phyloP scores from a whole-genome alignment of 1,140 invertebrate genomes.

The Drosophila parabipectinata region DNA sequence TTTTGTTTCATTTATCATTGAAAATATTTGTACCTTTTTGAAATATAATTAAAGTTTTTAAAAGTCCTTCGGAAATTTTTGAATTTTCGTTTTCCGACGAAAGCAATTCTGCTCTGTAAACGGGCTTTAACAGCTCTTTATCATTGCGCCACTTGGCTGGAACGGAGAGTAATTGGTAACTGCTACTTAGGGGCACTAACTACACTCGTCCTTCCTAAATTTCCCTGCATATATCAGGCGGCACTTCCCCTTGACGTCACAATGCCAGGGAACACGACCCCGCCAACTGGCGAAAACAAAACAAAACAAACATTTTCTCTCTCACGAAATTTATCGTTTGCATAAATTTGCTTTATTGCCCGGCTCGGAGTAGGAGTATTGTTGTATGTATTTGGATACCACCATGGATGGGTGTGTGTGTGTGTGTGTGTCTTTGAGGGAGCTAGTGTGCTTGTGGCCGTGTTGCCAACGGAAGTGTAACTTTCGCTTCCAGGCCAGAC shows the following conservation, averaged over 20 bases:
- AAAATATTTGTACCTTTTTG: not conserved
- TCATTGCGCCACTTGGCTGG: slow-evolving; percentile 6
- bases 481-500: slow-evolving; percentile 67
- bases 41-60: not conserved
- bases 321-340: slow-evolving; percentile 82
- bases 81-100: not conserved
- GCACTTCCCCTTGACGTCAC: slow-evolving; percentile 24
- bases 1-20: not conserved
- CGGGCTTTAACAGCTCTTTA: slow-evolving; percentile 1
- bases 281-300: slow-evolving; percentile 50
- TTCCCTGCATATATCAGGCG: slow-evolving; percentile 6
- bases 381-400: slow-evolving; percentile 7
- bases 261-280: slow-evolving; percentile 14
- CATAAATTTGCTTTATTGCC: slow-evolving; percentile 84
- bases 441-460: slow-evolving; percentile 30
- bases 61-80: too few relatives aligned
- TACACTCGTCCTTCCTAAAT: slow-evolving; percentile 36
- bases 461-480: slow-evolving; percentile 68
- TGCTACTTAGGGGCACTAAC: slow-evolving; percentile 62
- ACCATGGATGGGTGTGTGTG: slow-evolving; percentile 2
- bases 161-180: slow-evolving; percentile 48
- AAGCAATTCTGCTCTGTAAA: not conserved
- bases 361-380: slow-evolving; percentile 22
- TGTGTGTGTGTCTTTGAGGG: slow-evolving; percentile 9
- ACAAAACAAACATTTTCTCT: slow-evolving; percentile 76